Base-by-base conservation (phyloP, 2,888 invertebrate species). In the Dryomyza anilis region DNA sequence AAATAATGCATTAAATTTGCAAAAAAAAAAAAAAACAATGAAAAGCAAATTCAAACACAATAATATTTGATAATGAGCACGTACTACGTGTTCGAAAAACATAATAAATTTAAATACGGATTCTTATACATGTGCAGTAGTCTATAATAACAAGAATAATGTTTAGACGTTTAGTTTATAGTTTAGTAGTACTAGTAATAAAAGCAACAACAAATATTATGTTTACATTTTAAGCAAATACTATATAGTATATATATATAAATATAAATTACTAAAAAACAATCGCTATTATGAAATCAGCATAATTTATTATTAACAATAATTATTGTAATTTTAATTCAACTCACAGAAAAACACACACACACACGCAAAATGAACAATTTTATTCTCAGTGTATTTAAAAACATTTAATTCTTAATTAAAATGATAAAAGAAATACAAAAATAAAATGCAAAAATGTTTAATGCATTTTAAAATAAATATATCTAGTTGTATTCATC, bases 81-180 rank as follows among this genome's bases (percentile, higher is more conserved):
- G 27, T 14, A 23, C 7, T 8, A 46, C 8, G n/a, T 30, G 19
- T 30, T 27, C 27, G 8, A 27, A 27, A 52, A 10, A 2, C 10
- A 25, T 30, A 48, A 36, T 48, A 25, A 55, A 39, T 36, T 30
- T 29, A 50, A 50, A 60, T n/a, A 52, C 27, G n/a, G 27, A 60
- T 52, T 60, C 56, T 59, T 46, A 48, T 59, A 48, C 21, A 48
- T 59, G 59, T 59, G 46, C 23, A 59, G 46, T 59, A 59, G 59
- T 30, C n/a, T 57, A 48, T 43, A 43, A 48, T 48, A 29, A 3
- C n/a, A n/a, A 46, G n/a, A n/a, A n/a, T n/a, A n/a, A n/a, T n/a
- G n/a, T n/a, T n/a, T n/a, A n/a, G n/a, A n/a, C n/a, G n/a, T n/a
- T n/a, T n/a, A n/a, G n/a, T n/a, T n/a, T n/a, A n/a, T n/a, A n/a